Percentiles rank a stretch among this genome's conserved stretches.
These are phyloP conservation scores for Melanaphis sacchari DNA, from an alignment of 1,140 invertebrate genomes.

Conservation along the genomic window DNA sequence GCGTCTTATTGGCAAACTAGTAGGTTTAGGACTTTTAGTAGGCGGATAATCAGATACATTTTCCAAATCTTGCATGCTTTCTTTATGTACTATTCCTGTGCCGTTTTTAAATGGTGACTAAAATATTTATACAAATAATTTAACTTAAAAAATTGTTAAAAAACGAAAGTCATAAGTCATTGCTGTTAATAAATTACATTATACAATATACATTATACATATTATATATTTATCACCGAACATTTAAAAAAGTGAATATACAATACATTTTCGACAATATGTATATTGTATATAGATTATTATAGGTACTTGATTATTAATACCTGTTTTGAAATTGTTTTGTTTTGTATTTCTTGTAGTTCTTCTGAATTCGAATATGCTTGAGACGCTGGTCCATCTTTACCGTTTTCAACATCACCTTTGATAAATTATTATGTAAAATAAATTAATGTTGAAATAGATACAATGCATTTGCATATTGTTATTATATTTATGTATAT, in stretches of 20 bases:
- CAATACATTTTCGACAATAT: neutral
- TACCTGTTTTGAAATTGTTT: slow-evolving; percentile 40
- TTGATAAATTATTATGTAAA: neutral
- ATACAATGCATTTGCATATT: neutral
- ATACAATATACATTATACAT: neutral
- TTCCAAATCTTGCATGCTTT: slow-evolving; percentile 7
- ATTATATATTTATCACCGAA: neutral
- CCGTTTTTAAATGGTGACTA: slow-evolving; percentile 33
- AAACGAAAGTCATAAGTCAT: neutral
- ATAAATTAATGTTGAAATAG: neutral
- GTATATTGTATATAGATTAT: neutral
- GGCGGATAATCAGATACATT: slow-evolving; percentile 4
- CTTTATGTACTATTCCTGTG: neutral
- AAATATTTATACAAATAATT: neutral
- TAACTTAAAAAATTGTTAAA: neutral
- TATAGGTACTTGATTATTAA: too few relatives aligned
- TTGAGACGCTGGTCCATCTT: neutral
- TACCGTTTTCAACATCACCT: slow-evolving; percentile 26
- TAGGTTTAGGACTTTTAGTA: neutral
- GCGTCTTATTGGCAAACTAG: slow-evolving; percentile 18
- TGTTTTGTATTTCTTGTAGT: slow-evolving; percentile 52
- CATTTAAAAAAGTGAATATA: neutral
- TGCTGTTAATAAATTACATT: neutral
- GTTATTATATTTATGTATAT: neutral
- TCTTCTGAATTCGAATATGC: slow-evolving; percentile 23